Conservation (phyloP, 2,888 invertebrate genomes). For the Drosophila mimica region DNA sequence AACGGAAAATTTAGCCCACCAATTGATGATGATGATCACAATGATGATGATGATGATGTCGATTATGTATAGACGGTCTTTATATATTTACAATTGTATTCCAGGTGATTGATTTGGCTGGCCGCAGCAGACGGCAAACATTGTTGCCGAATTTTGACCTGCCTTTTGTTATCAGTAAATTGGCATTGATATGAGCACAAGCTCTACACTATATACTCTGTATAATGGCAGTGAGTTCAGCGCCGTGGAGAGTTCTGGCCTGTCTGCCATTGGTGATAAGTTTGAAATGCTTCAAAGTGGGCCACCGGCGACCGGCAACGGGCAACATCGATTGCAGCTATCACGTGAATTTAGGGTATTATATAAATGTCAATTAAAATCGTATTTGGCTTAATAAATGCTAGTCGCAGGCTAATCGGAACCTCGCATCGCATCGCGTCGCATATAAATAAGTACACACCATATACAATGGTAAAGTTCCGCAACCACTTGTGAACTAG, state of each 20-base stretch:
- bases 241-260: background rate
- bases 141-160: slow-evolving; percentile 5
- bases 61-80: slow-evolving; percentile 2
- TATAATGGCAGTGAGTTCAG: background rate
- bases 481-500: slow-evolving; percentile 21
- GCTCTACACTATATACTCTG: background rate
- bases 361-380: slow-evolving; percentile 75
- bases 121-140: slow-evolving; percentile 22
- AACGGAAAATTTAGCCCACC: slow-evolving; percentile 9
- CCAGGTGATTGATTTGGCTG: slow-evolving; percentile 20
- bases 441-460: slow-evolving; percentile 1
- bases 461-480: slow-evolving; percentile 3
- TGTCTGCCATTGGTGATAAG: slow-evolving; percentile 9
- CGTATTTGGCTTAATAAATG: slow-evolving; percentile 48
- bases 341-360: slow-evolving; percentile 26
- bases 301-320: background rate
- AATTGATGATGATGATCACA: background rate
- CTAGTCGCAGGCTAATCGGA: background rate
- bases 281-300: slow-evolving; percentile 10
- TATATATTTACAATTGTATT: background rate
- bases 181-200: slow-evolving; percentile 8
- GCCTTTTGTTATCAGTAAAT: slow-evolving; percentile 39
- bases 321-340: slow-evolving; percentile 16
- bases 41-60: slow-evolving; percentile 2
- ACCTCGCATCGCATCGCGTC: background rate